These are phyloP conservation scores for Chloropsis cyanopogon DNA, from an alignment of 2,113 vertebrate species.

Conservation along the genomic window DNA sequence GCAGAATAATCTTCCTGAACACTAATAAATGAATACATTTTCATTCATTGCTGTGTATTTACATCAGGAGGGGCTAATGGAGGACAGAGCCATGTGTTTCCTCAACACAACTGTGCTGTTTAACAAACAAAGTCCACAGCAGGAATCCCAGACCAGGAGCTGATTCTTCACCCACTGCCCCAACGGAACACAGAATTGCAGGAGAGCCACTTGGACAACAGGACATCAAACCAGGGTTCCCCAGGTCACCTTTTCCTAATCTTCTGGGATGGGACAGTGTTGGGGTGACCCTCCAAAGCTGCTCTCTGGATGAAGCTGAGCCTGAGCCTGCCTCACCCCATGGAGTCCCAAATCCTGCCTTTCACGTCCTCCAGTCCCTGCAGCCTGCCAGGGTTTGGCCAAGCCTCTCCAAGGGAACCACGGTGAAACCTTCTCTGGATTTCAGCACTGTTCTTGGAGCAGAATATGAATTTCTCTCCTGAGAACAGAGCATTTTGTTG, in stretches of 20 bases:
- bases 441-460: conserved; percentile 6
- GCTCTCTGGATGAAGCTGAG: not conserved
- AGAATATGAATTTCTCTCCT: not conserved
- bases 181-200: not conserved
- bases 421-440: not conserved
- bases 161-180: accelerated
- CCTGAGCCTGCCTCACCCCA: not conserved
- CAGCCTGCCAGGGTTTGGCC: not conserved
- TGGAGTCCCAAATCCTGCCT: not conserved
- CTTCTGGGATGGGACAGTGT: accelerated
- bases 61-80: not conserved
- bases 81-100: not conserved
- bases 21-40: not conserved
- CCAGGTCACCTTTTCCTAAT: not conserved
- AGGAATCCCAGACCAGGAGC: not conserved
- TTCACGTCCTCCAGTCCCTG: accelerated
- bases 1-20: not conserved
- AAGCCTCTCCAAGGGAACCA: not conserved
- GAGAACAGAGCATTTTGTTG: conserved; percentile 14
- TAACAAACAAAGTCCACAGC: not conserved
- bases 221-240: not conserved
- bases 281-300: accelerated
- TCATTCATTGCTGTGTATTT: not conserved
- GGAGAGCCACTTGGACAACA: not conserved
- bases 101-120: not conserved